Percentiles rank a stretch among this genome's conserved stretches.
phyloP scores from a whole-genome alignment of 1,140 invertebrate genomes.

The Chlorops oryzae region DNA sequence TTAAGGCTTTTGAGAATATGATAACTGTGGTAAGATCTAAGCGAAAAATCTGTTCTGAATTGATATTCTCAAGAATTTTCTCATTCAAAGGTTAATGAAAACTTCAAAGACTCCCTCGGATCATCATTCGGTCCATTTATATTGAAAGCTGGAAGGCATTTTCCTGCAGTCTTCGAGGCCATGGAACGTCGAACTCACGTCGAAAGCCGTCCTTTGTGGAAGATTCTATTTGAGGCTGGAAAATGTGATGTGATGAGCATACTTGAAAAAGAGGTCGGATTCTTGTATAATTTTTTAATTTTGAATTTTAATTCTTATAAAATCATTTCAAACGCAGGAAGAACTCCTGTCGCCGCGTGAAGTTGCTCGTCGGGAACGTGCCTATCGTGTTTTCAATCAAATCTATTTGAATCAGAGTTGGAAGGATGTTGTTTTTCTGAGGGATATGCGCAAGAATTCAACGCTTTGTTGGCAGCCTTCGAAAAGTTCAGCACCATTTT shows the following conservation, averaged over 20 bases:
- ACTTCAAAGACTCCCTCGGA: slow-evolving; percentile 29
- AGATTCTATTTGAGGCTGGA: slow-evolving; percentile 14
- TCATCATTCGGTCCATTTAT: slow-evolving; percentile 25
- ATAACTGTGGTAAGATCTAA: slow-evolving; percentile 18
- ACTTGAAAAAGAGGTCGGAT: slow-evolving; percentile 15
- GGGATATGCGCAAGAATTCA: slow-evolving; percentile 21
- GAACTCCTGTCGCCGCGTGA: slow-evolving; percentile 29
- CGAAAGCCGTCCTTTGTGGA: slow-evolving; percentile 22
- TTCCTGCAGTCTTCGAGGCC: slow-evolving; percentile 19
- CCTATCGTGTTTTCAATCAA: slow-evolving; percentile 32
- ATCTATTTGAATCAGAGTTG: slow-evolving; percentile 31
- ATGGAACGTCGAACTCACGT: slow-evolving; percentile 1
- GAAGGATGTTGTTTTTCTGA: slow-evolving; percentile 35
- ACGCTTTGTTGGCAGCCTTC: slow-evolving; percentile 15
- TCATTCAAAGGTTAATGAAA: slow-evolving; percentile 20
- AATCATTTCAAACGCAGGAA: slow-evolving; percentile 2
- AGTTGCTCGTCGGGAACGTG: slow-evolving; percentile 24
- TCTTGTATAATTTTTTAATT: background rate
- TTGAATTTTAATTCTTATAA: background rate
- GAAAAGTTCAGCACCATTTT: slow-evolving; percentile 5
- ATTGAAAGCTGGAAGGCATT: slow-evolving; percentile 19
- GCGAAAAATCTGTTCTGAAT: background rate
- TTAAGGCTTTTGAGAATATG: slow-evolving; percentile 22
- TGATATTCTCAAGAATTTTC: background rate
- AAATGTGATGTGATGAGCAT: slow-evolving; percentile 37